Percentiles rank a stretch among this genome's conserved stretches.
Evolutionary conservation across 30 jellyfish, hydroid and myxozoan genomes (phyloP).

Genomic region (Pseudorhiza aurosa): DNA sequence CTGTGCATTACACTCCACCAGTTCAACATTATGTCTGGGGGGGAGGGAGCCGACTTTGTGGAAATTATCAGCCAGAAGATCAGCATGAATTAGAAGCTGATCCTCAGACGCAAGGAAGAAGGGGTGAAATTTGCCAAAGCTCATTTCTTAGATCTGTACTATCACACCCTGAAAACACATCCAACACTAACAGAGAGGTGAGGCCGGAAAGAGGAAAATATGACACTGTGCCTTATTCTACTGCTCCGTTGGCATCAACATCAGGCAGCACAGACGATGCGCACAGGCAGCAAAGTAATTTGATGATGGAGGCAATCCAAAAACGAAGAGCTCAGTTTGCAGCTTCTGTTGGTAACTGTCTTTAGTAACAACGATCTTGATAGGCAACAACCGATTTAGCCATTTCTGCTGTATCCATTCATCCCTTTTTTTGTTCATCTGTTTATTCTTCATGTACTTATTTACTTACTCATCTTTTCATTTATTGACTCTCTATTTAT

Average conservation of each 20-base stretch:
- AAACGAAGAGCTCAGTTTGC: conserved; percentile 5
- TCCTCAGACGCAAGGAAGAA: conserved; percentile 1
- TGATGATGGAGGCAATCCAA: conserved; percentile 27
- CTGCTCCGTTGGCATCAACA: neutral
- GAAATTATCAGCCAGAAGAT: neutral
- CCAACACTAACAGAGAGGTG: neutral
- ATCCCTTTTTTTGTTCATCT: too few species aligned
- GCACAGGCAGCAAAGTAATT: conserved; percentile 9
- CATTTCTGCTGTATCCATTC: too few species aligned
- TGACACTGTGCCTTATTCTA: neutral
- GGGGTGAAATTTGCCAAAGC: conserved; percentile 30
- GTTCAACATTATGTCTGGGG: conserved; percentile 35
- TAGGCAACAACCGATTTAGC: too few species aligned
- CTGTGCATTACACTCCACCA: conserved; percentile 16
- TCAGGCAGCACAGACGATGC: neutral
- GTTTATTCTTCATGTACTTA: too few species aligned
- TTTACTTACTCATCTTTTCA: too few species aligned
- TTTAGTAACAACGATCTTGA: too few species aligned
- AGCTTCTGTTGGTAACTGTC: conserved; percentile 1
- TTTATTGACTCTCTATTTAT: too few species aligned
- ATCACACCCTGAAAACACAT: neutral
- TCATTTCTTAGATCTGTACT: conserved; percentile 43
- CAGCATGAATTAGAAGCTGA: neutral
- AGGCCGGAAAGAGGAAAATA: neutral
- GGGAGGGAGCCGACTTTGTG: conserved; percentile 25